Evolutionary conservation across 2,113 vertebrate species (phyloP).

Genomic region (Ovibos moschatus): DNA sequence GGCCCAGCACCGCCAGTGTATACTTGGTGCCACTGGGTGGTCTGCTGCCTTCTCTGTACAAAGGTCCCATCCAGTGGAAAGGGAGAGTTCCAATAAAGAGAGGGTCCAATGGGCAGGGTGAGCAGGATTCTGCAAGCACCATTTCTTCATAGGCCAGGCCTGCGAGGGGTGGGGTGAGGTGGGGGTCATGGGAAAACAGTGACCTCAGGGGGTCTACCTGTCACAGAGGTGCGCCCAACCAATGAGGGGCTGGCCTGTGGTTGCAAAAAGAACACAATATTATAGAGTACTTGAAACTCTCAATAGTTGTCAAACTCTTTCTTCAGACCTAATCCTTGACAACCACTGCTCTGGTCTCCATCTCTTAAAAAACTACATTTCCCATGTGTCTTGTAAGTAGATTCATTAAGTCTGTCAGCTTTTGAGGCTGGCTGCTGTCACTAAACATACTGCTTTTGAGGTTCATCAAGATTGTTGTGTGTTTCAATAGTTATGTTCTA

Average conservation of each 20-base stretch:
- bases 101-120: neutral
- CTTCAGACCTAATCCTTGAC: neutral
- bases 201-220: neutral
- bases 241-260: rapidly evolving
- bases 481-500: neutral
- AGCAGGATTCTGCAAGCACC: neutral
- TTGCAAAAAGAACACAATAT: neutral
- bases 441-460: neutral
- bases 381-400: too few species aligned
- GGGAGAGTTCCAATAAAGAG: neutral
- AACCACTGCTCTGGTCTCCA: neutral
- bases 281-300: neutral
- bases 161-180: neutral
- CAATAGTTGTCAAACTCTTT: neutral
- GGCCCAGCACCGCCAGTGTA: neutral
- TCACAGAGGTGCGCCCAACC: neutral
- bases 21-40: neutral
- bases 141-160: neutral
- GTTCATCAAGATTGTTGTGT: neutral
- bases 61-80: neutral
- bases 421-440: neutral
- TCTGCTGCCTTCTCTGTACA: neutral
- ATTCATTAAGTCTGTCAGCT: neutral
- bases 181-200: neutral
- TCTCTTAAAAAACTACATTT: neutral